phyloP scores from a whole-genome alignment of 1,140 invertebrate species.

The Galleria mellonella region DNA sequence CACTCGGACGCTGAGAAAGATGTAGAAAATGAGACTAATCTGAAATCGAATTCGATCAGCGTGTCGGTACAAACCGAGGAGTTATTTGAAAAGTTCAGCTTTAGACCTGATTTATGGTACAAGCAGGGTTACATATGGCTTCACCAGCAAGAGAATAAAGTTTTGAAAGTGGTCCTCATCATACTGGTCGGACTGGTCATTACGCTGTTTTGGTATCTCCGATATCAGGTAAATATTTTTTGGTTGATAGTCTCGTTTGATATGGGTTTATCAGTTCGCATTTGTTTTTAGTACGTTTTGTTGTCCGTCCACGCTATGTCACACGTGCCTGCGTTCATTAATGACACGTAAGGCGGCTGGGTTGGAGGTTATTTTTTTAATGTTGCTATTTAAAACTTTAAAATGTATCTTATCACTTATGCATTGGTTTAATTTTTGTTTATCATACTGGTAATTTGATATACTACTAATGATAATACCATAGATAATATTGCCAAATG shows the following conservation, averaged over 20 bases:
- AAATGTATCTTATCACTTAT: no score
- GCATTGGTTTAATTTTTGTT: no score
- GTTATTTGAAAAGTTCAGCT: conserved; percentile 37
- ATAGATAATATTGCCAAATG: no score
- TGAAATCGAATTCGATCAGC: conserved; percentile 51
- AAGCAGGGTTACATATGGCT: conserved; percentile 75
- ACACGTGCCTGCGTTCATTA: no score
- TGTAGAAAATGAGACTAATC: conserved; percentile 61
- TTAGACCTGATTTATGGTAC: conserved; percentile 55
- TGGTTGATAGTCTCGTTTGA: background rate
- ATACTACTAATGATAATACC: no score
- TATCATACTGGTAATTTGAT: no score
- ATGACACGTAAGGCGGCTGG: background rate
- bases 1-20: conserved; percentile 40
- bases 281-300: no score
- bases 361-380: background rate
- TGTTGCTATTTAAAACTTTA: background rate
- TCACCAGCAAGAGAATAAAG: conserved; percentile 81
- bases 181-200: conserved; percentile 79
- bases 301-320: no score
- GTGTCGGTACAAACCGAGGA: conserved; percentile 70
- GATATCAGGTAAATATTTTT: conserved; percentile 70
- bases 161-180: conserved; percentile 79
- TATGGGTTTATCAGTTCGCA: background rate
- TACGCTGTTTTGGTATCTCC: conserved; percentile 82